These are phyloP conservation scores for Zaprionus lachaisei DNA, from an alignment of 1,140 invertebrate genomes.

Conservation along the genomic window DNA sequence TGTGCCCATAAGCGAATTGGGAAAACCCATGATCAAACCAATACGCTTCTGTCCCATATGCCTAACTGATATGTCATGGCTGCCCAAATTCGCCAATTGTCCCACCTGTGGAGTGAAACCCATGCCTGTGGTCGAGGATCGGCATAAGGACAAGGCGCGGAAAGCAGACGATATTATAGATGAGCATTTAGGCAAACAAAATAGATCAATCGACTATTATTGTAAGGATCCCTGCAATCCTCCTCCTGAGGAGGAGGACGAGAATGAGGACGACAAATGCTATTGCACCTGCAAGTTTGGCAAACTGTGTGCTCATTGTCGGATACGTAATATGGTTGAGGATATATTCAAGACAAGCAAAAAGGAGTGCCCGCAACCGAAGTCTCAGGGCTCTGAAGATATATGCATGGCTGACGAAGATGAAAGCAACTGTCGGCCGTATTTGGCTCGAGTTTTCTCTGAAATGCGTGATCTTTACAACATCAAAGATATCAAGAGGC, in stretches of 20 bases:
- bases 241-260: background rate
- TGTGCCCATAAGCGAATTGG: conserved; percentile 34
- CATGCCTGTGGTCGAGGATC: conserved; percentile 21
- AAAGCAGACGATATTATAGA: conserved; percentile 45
- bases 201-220: conserved; percentile 1
- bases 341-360: conserved; percentile 52
- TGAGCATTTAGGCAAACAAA: conserved; percentile 35
- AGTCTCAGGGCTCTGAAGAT: conserved; percentile 45
- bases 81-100: conserved; percentile 57
- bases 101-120: conserved; percentile 49
- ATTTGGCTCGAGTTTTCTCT: conserved; percentile 64
- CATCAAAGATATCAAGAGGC: conserved; percentile 44
- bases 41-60: conserved; percentile 65
- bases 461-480: conserved; percentile 64
- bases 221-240: conserved; percentile 35
- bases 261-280: conserved; percentile 16
- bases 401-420: conserved; percentile 33
- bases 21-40: conserved; percentile 34
- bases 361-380: conserved; percentile 13
- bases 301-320: conserved; percentile 64
- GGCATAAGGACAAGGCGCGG: background rate
- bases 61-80: conserved; percentile 61
- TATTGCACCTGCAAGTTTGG: conserved; percentile 60
- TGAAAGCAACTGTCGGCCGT: conserved; percentile 50
- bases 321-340: conserved; percentile 56